phyloP scores from a whole-genome alignment of 2,888 invertebrate species.

The Hydrotaea cyrtoneurina region DNA sequence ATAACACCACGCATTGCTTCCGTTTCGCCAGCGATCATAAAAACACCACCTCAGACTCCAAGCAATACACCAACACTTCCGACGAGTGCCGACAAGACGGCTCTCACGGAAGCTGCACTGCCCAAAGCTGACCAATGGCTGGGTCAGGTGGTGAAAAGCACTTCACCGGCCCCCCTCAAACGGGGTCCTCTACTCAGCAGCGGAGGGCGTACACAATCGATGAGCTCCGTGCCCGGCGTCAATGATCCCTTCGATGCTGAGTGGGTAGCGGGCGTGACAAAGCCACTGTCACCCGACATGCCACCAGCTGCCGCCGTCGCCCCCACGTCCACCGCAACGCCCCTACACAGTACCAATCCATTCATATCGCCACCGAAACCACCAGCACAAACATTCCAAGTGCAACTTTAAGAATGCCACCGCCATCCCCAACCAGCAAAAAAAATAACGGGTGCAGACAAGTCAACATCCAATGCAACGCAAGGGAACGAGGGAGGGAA shows the following conservation, averaged over 20 bases:
- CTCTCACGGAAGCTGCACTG: slow-evolving; percentile 81
- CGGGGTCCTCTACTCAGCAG: slow-evolving; percentile 82
- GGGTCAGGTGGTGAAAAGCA: slow-evolving; percentile 86
- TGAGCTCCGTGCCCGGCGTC: slow-evolving; percentile 80
- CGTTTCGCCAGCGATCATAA: slow-evolving; percentile 80
- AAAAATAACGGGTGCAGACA: slow-evolving; percentile 17
- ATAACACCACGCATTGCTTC: slow-evolving; percentile 85
- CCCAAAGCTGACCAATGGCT: slow-evolving; percentile 93
- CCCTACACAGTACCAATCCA: slow-evolving; percentile 79
- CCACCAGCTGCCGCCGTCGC: slow-evolving; percentile 69
- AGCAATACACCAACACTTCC: slow-evolving; percentile 84
- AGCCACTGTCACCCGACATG: slow-evolving; percentile 82
- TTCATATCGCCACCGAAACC: slow-evolving; percentile 81
- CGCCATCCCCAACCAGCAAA: not conserved
- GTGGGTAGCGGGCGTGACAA: slow-evolving; percentile 84
- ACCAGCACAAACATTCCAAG: slow-evolving; percentile 81
- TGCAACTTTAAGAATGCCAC: slow-evolving; percentile 77
- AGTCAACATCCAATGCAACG: slow-evolving; percentile 23
- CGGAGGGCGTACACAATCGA: slow-evolving; percentile 83
- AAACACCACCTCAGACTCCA: slow-evolving; percentile 81
- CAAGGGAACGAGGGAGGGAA: slow-evolving; percentile 23
- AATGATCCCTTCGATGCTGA: slow-evolving; percentile 91
- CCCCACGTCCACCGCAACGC: slow-evolving; percentile 58
- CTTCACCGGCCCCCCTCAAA: slow-evolving; percentile 82
- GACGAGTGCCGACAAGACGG: slow-evolving; percentile 68